Evolutionary conservation across 2,113 vertebrate genomes (phyloP), one percentile per base, ranked within the genome.

Genomic region (Oryzias javanicus): DNA sequence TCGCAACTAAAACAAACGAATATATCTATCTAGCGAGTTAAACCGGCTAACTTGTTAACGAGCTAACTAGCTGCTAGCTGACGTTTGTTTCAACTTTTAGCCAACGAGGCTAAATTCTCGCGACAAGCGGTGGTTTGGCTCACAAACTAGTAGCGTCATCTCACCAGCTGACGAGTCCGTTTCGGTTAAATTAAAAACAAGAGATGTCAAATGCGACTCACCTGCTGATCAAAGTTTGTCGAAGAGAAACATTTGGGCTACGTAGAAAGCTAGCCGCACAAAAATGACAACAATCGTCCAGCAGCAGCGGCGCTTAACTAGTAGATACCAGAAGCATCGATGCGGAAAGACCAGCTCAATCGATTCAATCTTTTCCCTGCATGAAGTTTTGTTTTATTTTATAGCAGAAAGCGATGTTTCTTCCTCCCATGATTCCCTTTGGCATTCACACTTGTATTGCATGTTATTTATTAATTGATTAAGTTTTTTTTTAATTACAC

Each of bases 281-380:
- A 61, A 69, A 73, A 82, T 84, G 70, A 83, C 80, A 89, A 89
- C 87, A 88, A 80, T 45, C 70, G 70, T 27, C 17, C 18, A 25
- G 29, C 12, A 41, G 29, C 66, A 5, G 64, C 6, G 25, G 70
- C 82, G 49, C 79, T 13, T 63, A 3, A 80, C 51, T 1, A 84
- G 46, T 22, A 40, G 55, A 76, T 17, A 0, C 14, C 72, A 58
- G 49, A 60, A 6, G 4, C 20, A 40, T 76, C 76, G 73, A 4
- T 44, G 1, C 14, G 18, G 1, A 48, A 4, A 71, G 60, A 8
- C 59, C 49, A 20, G 22, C 5, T 42, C 29, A 63, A 60, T 75
- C 62, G 7, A 60, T 52, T 42, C 6, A 13, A 35, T 10, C 7
- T 35, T 10, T 10, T 35, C 10, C 1, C 35, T 35, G 35, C 35